Base-by-base conservation (phyloP, 2,113 vertebrate species). In the Polypterus bichir region DNA sequence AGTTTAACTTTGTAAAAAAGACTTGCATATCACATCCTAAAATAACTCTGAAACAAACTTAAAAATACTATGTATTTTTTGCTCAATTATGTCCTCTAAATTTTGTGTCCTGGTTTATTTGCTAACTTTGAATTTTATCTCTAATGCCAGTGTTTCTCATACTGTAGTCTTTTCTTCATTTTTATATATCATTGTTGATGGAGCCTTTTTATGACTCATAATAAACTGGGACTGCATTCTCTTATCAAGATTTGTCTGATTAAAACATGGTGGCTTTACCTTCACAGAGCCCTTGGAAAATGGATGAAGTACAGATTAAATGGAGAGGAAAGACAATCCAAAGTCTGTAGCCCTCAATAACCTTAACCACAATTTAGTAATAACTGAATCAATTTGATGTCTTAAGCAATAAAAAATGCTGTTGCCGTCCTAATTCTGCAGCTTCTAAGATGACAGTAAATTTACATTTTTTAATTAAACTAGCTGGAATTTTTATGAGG, bases 391-490 rank as follows among this genome's bases (percentile, higher is more conserved):
- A 91, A 91, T 94, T 94, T 92, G 92, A 96, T 91, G 92, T 95
- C 93, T 97, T 94, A 88, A 94, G 94, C 92, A 95, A 94, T 97
- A 97, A 95, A 97, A 96, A 91, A 92, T 94, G 91, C 92, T 91
- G 90, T 92, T 95, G 92, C 92, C 89, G 87, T 96, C 92, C 89
- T 94, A 90, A 94, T 94, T 97, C 92, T 93, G 88, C 81, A 86
- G 89, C 91, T 94, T 92, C 91, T 94, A 76, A 90, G 91, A 92
- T 96, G 94, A 96, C 93, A 97, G 93, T 92, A 97, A 97, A 98
- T 98, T 98, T 96, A 97, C 94, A 98, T 98, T 98, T 97, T 98
- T 98, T 98, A 97, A 98, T 98, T 98, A 98, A 98, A 98, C 93
- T 91, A 97, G 92, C 90, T 87, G 86, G 89, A 92, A 91, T 94